Percentiles rank a stretch among this genome's conserved stretches.
Conservation (phyloP, 2,888 invertebrate genomes). For the Phalangium opilio region DNA sequence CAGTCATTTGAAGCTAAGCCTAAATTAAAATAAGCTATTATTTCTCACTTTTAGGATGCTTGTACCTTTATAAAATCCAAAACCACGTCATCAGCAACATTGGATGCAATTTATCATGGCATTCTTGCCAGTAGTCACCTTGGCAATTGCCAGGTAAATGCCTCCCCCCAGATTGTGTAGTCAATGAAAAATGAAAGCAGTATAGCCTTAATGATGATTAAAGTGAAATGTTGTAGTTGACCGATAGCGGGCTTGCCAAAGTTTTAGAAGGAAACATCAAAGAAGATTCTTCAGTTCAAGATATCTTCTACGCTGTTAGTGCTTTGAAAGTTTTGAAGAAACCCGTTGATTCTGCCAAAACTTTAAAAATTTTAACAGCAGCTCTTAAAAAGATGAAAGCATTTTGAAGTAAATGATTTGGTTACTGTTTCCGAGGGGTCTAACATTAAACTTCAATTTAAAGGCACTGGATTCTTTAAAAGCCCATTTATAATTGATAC, state of each 20-base stretch:
- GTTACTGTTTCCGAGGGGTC: no score
- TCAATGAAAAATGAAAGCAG: no score
- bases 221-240: slow-evolving; percentile 38
- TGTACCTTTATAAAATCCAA: slow-evolving; percentile 36
- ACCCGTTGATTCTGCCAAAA: slow-evolving; percentile 44
- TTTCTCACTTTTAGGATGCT: slow-evolving; percentile 19
- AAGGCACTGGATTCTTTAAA: no score
- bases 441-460: no score
- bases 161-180: no score
- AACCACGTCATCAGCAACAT: slow-evolving; percentile 27
- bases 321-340: slow-evolving; percentile 44
- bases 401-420: slow-evolving; percentile 43
- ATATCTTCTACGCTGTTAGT: slow-evolving; percentile 57
- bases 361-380: slow-evolving; percentile 54
- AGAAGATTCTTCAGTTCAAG: slow-evolving; percentile 47
- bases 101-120: slow-evolving; percentile 45
- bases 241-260: slow-evolving; percentile 24
- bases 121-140: slow-evolving; percentile 46
- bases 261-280: slow-evolving; percentile 45
- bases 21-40: no score
- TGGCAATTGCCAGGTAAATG: slow-evolving; percentile 35
- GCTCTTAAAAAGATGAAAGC: slow-evolving; percentile 68
- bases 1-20: no score
- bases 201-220: neutral
- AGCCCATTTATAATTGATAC: no score